Percentiles rank a stretch among this genome's conserved stretches.
Evolutionary conservation across 2,888 invertebrate genomes (phyloP).

Genomic region (Teleogryllus oceanicus): DNA sequence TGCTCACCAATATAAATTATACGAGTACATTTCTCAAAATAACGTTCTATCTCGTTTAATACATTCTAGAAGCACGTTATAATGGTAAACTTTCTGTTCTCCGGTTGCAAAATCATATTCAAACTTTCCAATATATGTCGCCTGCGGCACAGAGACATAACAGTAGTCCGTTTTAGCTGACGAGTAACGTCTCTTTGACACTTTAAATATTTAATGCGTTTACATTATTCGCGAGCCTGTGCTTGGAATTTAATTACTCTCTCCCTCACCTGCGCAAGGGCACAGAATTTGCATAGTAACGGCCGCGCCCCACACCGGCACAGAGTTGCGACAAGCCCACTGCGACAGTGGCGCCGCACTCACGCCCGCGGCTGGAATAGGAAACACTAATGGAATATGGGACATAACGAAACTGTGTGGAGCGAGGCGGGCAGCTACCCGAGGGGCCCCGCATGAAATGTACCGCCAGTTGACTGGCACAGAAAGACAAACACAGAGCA

Average conservation of each 20-base stretch:
- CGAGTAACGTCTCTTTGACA: slow-evolving; percentile 18
- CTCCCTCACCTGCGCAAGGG: background rate
- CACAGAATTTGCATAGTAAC: slow-evolving; percentile 4
- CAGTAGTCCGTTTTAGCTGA: background rate
- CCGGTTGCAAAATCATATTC: no score
- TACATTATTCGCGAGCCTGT: slow-evolving; percentile 9
- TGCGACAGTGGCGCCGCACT: background rate
- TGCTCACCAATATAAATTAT: no score
- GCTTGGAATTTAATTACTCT: slow-evolving; percentile 18
- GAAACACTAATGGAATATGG: background rate
- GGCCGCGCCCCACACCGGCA: background rate
- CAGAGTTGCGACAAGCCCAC: background rate
- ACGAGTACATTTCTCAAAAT: no score
- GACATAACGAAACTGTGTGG: no score
- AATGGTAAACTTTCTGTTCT: no score
- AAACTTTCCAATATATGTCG: background rate
- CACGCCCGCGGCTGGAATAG: background rate
- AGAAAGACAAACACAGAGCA: no score
- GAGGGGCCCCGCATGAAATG: no score
- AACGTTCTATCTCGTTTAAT: no score
- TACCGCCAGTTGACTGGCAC: no score
- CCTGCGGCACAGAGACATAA: background rate
- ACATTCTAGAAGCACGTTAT: no score
- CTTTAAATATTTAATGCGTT: slow-evolving; percentile 2
- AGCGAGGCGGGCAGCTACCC: no score